phyloP scores from a whole-genome alignment of 2,113 vertebrate genomes.

The Oncorhynchus nerka region DNA sequence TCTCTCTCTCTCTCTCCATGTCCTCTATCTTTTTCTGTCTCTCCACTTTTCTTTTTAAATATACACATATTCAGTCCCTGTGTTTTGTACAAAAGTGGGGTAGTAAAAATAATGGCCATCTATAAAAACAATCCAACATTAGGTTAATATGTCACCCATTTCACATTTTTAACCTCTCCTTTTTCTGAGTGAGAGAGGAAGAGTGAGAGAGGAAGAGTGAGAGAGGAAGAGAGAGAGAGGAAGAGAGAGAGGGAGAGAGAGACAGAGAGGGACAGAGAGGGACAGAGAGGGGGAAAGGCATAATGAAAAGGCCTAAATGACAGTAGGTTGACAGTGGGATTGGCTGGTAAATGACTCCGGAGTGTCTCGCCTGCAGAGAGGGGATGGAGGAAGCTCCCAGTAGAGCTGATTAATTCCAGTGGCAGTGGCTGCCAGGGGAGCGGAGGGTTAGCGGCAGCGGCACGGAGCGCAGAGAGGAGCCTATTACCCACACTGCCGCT shows the following conservation, averaged over 20 bases:
- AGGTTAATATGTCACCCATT: conserved; percentile 91
- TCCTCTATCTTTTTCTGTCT: conserved; percentile 33
- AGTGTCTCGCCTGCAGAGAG: conserved; percentile 92
- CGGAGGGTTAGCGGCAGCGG: conserved; percentile 90
- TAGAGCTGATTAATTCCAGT: conserved; percentile 99
- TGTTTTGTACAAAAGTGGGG: conserved; percentile 73
- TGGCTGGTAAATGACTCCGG: conserved; percentile 98
- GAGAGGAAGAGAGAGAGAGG: conserved; percentile 32
- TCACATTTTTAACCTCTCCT: conserved; percentile 70
- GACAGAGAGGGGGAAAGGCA: conserved; percentile 69
- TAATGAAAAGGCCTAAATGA: conserved; percentile 99
- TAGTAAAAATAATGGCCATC: conserved; percentile 75
- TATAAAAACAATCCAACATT: conserved; percentile 85
- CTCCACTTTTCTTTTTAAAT: conserved; percentile 51
- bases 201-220: too few relatives aligned
- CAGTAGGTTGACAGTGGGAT: conserved; percentile 99
- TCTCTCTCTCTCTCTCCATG: neutral
- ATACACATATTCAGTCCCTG: conserved; percentile 52
- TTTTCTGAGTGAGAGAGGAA: conserved; percentile 15
- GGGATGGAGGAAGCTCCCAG: conserved; percentile 93
- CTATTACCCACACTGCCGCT: conserved; percentile 92
- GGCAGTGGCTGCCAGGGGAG: conserved; percentile 86
- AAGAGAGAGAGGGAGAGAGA: conserved; percentile 11
- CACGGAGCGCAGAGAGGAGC: conserved; percentile 93
- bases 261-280: conserved; percentile 19